Conservation (phyloP, 2,888 invertebrate species). For the Horisme vitalbata region DNA sequence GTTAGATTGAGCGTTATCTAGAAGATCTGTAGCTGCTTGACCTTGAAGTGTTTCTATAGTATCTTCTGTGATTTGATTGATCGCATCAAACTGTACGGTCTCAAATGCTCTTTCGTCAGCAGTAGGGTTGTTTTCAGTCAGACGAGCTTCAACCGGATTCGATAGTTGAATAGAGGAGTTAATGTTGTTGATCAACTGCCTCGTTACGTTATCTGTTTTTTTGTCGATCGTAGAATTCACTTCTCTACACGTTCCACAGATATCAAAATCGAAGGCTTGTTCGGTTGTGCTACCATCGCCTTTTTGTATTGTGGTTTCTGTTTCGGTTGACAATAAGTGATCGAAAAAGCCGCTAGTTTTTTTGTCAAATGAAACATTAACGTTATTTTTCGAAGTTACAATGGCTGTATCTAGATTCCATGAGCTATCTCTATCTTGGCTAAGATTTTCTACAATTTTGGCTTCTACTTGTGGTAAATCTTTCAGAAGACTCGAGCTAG, state of each 20-base stretch:
- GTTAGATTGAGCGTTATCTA: conserved; percentile 41
- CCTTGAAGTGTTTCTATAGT: conserved; percentile 63
- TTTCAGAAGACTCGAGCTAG: conserved; percentile 25
- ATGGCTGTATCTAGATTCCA: conserved; percentile 13
- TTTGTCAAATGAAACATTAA: conserved; percentile 19
- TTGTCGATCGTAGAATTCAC: conserved; percentile 56
- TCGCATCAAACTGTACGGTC: conserved; percentile 49
- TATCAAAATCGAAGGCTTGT: conserved; percentile 53
- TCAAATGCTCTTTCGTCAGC: conserved; percentile 42
- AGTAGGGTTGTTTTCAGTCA: conserved; percentile 42
- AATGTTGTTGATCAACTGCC: conserved; percentile 69
- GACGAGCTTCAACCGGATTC: conserved; percentile 61
- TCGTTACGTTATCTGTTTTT: conserved; percentile 58
- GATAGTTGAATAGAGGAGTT: conserved; percentile 67
- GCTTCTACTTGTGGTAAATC: conserved; percentile 13
- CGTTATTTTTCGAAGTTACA: conserved; percentile 16
- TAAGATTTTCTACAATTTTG: conserved; percentile 12
- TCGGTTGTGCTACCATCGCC: conserved; percentile 31
- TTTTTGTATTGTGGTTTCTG: conserved; percentile 7
- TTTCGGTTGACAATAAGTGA: conserved; percentile 8
- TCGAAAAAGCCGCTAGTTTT: conserved; percentile 21
- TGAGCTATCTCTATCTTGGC: conserved; percentile 14
- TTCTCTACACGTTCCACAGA: conserved; percentile 68
- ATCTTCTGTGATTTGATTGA: conserved; percentile 62
- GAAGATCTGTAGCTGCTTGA: conserved; percentile 56